A percentile compares a stretch with the other conserved stretches of the same genome.
phyloP scores from a whole-genome alignment of 2,797 vertebrate genomes.

The Peromyscus aztecus region DNA sequence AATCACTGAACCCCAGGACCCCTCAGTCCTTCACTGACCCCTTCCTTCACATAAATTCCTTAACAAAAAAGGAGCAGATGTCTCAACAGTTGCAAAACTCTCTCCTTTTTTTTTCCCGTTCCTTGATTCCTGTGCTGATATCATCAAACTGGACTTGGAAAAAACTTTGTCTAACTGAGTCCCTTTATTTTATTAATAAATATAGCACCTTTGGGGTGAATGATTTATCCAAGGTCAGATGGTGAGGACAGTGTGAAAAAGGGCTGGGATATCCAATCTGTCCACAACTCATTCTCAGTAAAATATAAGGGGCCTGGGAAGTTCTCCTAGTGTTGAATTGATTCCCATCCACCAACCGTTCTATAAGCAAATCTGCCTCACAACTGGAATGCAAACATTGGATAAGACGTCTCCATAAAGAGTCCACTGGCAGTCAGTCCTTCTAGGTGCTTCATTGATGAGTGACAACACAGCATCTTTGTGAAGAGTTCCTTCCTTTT shows the following conservation, averaged over 20 bases:
- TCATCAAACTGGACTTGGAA: not conserved
- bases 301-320: not conserved
- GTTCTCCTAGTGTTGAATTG: not conserved
- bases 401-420: not conserved
- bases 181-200: not conserved
- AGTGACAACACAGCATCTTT: not conserved
- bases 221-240: not conserved
- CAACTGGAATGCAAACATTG: not conserved
- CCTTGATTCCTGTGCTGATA: not conserved
- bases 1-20: constrained; percentile 82
- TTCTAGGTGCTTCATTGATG: too few relatives aligned
- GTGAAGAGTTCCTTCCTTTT: not conserved
- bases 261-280: too few relatives aligned
- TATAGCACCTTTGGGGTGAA: not conserved
- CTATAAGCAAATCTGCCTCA: not conserved
- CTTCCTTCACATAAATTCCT: constrained; percentile 73
- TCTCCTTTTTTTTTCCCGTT: not conserved
- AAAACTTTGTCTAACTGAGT: not conserved
- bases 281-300: not conserved
- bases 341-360: not conserved
- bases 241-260: not conserved
- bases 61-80: not conserved
- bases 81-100: not conserved
- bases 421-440: not conserved
- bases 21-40: constrained; percentile 89